phyloP scores from a whole-genome alignment of 2,888 invertebrate species.

The Rhagium mordax region DNA sequence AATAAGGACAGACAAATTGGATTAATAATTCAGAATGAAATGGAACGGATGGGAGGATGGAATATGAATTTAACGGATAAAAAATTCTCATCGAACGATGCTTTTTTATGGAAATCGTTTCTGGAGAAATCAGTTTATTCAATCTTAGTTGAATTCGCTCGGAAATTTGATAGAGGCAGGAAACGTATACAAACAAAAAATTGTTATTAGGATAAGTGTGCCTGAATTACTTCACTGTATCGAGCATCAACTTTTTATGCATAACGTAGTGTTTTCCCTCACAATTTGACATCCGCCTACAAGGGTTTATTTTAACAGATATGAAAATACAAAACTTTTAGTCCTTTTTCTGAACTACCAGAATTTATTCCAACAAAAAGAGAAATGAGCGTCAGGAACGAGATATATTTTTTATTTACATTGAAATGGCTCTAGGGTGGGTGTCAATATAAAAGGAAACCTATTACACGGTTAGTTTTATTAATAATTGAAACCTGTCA shows the following conservation, averaged over 20 bases:
- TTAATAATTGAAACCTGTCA: too few species aligned
- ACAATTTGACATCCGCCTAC: too few species aligned
- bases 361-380: too few species aligned
- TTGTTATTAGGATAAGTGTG: not conserved
- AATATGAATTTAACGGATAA: not conserved
- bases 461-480: too few species aligned
- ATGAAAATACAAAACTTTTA: too few species aligned
- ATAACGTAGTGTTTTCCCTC: too few species aligned
- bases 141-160: not conserved
- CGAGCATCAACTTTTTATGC: not conserved
- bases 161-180: not conserved
- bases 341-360: too few species aligned
- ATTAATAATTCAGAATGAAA: conserved; percentile 4
- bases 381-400: too few species aligned
- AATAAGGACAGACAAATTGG: conserved; percentile 3
- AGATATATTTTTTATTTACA: too few species aligned
- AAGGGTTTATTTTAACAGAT: too few species aligned
- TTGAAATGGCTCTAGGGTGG: too few species aligned
- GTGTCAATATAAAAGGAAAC: too few species aligned
- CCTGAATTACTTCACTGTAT: not conserved
- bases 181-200: not conserved
- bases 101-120: not conserved
- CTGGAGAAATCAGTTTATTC: not conserved
- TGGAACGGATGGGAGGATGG: not conserved
- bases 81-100: not conserved